Conservation (phyloP, 2,113 vertebrate genomes). For the Corythaixoides concolor region DNA sequence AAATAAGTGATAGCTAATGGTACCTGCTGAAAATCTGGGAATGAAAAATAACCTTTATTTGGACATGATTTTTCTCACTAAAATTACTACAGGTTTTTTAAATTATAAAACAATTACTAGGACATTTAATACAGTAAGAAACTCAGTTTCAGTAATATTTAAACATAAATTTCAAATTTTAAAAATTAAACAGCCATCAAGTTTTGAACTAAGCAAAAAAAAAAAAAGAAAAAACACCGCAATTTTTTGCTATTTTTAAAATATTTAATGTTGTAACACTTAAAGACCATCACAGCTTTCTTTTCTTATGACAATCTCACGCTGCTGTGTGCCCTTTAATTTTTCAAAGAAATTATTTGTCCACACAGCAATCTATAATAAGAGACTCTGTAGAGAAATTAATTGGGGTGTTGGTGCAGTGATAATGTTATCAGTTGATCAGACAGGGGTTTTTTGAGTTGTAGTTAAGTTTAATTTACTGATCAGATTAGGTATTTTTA, state of each 20-base stretch:
- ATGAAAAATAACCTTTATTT: background rate
- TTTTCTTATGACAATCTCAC: background rate
- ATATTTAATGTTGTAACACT: background rate
- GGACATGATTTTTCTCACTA: background rate
- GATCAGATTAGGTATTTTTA: background rate
- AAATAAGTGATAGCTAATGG: background rate
- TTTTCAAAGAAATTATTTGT: background rate
- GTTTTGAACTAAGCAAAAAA: background rate
- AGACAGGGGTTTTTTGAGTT: background rate
- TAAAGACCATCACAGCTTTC: background rate
- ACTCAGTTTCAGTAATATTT: background rate
- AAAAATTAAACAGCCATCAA: accelerated
- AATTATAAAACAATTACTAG: background rate
- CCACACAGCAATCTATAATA: background rate
- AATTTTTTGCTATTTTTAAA: background rate
- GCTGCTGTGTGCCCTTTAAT: background rate
- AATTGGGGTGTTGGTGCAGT: background rate
- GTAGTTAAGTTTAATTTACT: background rate
- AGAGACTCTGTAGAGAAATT: background rate
- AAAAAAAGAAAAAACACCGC: accelerated
- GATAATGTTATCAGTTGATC: background rate
- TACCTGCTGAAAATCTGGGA: background rate
- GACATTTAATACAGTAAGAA: background rate
- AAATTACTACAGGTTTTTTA: background rate
- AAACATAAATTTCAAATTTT: background rate